Evolutionary conservation across 2,797 vertebrate genomes (phyloP).

Genomic region (Sebastes nivosus): DNA sequence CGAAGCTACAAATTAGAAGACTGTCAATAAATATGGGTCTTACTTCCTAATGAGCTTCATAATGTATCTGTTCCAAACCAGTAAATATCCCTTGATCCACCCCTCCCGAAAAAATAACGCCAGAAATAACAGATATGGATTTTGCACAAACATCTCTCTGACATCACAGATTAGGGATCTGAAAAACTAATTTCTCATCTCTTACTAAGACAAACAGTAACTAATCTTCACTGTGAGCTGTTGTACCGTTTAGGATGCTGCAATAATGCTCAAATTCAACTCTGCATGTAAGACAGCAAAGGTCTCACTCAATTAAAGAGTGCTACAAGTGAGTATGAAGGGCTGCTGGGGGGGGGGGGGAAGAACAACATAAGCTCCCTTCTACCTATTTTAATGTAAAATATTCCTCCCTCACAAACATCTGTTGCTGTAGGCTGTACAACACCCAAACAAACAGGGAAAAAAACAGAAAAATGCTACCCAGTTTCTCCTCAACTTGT

Average conservation of each 20-base stretch:
- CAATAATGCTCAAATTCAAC: conserved; percentile 14
- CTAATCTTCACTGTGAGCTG: neutral
- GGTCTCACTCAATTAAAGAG: conserved; percentile 43
- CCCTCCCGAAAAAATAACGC: neutral
- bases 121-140: conserved; percentile 26
- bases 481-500: conserved; percentile 14
- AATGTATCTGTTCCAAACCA: conserved; percentile 13
- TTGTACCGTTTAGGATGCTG: neutral
- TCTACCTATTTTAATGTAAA: conserved; percentile 71
- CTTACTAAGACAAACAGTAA: conserved; percentile 27
- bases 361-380: conserved; percentile 36
- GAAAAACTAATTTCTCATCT: conserved; percentile 9
- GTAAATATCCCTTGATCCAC: neutral
- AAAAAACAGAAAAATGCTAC: conserved; percentile 22
- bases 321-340: conserved; percentile 44
- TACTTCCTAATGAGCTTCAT: conserved; percentile 23
- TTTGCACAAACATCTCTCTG: conserved; percentile 34
- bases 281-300: conserved; percentile 24
- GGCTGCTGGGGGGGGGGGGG: neutral
- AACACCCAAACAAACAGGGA: conserved; percentile 38
- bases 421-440: conserved; percentile 40
- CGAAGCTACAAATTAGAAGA: conserved; percentile 23
- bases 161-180: conserved; percentile 29
- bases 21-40: conserved; percentile 17
- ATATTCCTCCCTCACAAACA: conserved; percentile 62